Conservation (phyloP, 92 coral and sea anemone genomes). For the Micromussa lordhowensis region DNA sequence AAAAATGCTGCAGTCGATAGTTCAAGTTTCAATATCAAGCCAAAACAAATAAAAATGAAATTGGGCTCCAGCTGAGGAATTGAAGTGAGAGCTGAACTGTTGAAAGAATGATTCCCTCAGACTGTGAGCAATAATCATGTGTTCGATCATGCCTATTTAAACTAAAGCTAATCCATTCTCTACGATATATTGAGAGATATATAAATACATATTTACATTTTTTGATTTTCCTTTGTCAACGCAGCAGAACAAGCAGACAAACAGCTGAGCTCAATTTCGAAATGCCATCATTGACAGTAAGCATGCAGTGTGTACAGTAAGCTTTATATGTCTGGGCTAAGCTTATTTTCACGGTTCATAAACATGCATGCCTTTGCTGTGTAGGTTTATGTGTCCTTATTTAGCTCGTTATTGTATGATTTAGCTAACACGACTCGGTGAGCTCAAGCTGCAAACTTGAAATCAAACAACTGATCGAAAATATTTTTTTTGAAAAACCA, state of each 20-base stretch:
- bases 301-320: background rate
- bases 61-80: slow-evolving; percentile 9
- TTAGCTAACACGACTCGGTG: background rate
- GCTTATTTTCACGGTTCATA: slow-evolving; percentile 15
- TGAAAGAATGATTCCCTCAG: background rate
- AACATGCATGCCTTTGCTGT: background rate
- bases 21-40: background rate
- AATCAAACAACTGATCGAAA: background rate
- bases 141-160: background rate
- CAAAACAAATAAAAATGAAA: background rate
- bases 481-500: background rate
- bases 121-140: background rate
- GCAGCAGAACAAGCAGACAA: background rate
- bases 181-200: too few species aligned
- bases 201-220: background rate
- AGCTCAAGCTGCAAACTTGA: background rate
- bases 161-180: background rate
- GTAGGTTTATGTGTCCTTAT: background rate
- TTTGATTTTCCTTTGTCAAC: background rate
- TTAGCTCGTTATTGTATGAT: slow-evolving; percentile 1
- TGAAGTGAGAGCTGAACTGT: background rate
- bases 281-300: background rate
- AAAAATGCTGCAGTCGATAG: background rate
- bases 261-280: slow-evolving; percentile 9
- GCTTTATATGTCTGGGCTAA: background rate